These are phyloP conservation scores for Diabrotica undecimpunctata DNA, from an alignment of 1,140 invertebrate species.

Conservation along the genomic window DNA sequence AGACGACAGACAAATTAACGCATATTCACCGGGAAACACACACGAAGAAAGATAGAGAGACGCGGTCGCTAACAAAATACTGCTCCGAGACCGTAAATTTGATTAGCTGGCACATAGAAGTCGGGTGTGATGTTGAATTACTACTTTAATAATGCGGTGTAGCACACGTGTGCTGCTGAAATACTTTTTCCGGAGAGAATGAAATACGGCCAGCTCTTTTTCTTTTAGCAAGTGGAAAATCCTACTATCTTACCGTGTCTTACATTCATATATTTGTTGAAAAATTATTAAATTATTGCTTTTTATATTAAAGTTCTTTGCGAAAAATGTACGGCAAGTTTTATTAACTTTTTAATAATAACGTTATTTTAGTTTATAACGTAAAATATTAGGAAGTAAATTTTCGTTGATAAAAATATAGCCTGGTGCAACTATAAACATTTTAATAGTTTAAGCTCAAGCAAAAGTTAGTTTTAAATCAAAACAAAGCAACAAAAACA, in stretches of 20 bases:
- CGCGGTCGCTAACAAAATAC: constrained; percentile 34
- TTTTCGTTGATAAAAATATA: too few relatives aligned
- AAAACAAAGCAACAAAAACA: too few relatives aligned
- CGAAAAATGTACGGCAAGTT: too few relatives aligned
- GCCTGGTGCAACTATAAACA: too few relatives aligned
- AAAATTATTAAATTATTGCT: neutral
- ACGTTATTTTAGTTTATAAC: too few relatives aligned
- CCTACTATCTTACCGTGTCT: neutral
- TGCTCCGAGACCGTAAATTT: constrained; percentile 37
- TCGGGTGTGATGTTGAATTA: constrained; percentile 38
- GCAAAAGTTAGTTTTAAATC: too few relatives aligned
- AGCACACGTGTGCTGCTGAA: constrained; percentile 18
- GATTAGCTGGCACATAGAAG: constrained; percentile 37
- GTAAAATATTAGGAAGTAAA: too few relatives aligned
- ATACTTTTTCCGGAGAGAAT: constrained; percentile 5
- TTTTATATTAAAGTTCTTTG: too few relatives aligned
- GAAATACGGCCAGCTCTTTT: neutral
- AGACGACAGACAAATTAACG: constrained; percentile 43
- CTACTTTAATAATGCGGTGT: constrained; percentile 28
- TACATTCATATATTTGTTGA: constrained; percentile 3
- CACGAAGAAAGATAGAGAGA: constrained; percentile 24
- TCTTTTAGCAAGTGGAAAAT: neutral
- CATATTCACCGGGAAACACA: constrained; percentile 12
- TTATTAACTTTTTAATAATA: too few relatives aligned
- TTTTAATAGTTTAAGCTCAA: too few relatives aligned